A percentile compares a stretch with the other conserved stretches of the same genome.
Evolutionary conservation across 2,797 vertebrate species (phyloP).

Genomic region (Esox masquinongy): DNA sequence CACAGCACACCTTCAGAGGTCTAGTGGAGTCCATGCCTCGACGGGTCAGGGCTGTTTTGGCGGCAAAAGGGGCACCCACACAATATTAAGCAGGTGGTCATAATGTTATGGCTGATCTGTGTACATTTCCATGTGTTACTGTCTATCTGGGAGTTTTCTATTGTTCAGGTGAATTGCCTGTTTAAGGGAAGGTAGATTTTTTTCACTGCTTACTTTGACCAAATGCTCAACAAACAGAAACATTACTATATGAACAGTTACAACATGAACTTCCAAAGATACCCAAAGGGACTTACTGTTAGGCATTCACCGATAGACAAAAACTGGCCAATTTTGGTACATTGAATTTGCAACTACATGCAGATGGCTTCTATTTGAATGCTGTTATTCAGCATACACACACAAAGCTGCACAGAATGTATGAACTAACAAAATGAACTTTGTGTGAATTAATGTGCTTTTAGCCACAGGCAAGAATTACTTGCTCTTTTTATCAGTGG

Average conservation of each 20-base stretch:
- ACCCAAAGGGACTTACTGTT: too few species aligned
- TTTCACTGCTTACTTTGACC: neutral
- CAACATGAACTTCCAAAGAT: too few species aligned
- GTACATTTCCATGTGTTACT: neutral
- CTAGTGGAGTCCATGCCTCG: too few species aligned
- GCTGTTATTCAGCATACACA: neutral
- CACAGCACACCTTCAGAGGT: too few species aligned
- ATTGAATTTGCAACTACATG: neutral
- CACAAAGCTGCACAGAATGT: neutral
- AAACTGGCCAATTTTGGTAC: neutral
- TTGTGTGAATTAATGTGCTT: conserved; percentile 7
- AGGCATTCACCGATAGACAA: too few species aligned
- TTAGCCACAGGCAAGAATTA: conserved; percentile 10
- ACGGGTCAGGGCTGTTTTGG: too few species aligned
- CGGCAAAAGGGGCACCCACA: too few species aligned
- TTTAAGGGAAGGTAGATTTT: neutral
- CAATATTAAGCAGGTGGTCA: too few species aligned
- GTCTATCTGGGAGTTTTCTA: neutral
- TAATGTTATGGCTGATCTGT: too few species aligned
- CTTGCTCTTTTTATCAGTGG: conserved; percentile 2
- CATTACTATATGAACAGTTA: too few species aligned
- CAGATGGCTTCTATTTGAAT: neutral
- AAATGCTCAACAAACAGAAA: too few species aligned
- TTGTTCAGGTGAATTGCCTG: neutral
- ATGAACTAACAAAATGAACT: neutral